Evolutionary conservation across 2,797 vertebrate species (phyloP).

Genomic region (Arnoldichthys spilopterus): DNA sequence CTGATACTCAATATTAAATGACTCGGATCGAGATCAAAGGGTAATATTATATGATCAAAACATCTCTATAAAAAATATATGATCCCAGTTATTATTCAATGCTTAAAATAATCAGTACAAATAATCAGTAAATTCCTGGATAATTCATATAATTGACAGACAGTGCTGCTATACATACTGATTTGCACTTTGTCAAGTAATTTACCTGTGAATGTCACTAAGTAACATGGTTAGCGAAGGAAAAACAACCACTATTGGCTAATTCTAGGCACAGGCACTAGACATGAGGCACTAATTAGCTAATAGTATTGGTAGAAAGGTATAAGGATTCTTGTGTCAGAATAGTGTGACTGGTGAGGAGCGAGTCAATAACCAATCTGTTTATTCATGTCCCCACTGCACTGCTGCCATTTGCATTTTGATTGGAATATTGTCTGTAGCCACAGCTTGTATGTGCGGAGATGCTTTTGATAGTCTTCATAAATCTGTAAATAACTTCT

Average conservation of each 20-base stretch:
- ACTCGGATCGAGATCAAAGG: too few species aligned
- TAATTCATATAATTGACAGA: too few species aligned
- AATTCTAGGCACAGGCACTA: too few species aligned
- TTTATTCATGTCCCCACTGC: slow-evolving; percentile 73
- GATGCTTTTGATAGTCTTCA: slow-evolving; percentile 80
- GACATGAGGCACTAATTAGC: slow-evolving; percentile 34
- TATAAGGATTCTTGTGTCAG: slow-evolving; percentile 66
- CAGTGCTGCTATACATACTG: too few species aligned
- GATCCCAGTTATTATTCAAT: too few species aligned
- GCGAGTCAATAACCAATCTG: slow-evolving; percentile 69
- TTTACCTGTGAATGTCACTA: background rate
- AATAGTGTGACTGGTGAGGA: slow-evolving; percentile 71
- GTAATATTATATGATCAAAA: too few species aligned
- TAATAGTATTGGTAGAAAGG: slow-evolving; percentile 62
- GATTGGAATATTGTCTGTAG: slow-evolving; percentile 79
- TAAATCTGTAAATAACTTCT: slow-evolving; percentile 82
- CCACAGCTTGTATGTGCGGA: slow-evolving; percentile 74
- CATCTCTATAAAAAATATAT: too few species aligned
- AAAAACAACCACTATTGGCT: too few species aligned
- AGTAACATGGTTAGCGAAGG: background rate
- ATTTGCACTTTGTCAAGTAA: too few species aligned
- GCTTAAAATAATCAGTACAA: too few species aligned
- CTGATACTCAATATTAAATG: too few species aligned
- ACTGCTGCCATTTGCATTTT: slow-evolving; percentile 80
- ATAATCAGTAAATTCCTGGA: too few species aligned